Evolutionary conservation across 2,113 vertebrate genomes (phyloP), one percentile per base, ranked within the genome.

Genomic region (Helogale parvula): DNA sequence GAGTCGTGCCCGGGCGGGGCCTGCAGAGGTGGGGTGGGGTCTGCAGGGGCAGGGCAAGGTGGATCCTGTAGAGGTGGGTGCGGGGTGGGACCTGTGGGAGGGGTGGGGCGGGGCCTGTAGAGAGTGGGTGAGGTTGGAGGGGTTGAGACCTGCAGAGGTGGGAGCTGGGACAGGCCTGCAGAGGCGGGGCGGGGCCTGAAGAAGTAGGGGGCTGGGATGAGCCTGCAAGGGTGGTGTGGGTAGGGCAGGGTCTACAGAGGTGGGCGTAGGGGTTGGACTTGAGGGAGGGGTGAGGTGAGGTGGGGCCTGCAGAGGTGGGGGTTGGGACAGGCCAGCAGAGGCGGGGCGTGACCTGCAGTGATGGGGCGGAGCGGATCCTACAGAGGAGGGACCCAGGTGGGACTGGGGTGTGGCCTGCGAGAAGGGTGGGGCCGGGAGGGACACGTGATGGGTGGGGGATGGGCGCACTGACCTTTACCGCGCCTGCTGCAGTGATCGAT

Each of bases 1-100:
- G 99, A 99, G 97, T 99, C 99, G 90, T 99, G 99, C 99, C 99
- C 99, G 57, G 99, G 99, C 41, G 99, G 99, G 97, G 98, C 98
- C 19, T 99, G 99, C 97, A 98, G 99, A 99, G 99, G 99, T 99
- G 98, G 16, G 50, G 27, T 4, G 52, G 52, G 33, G 68, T 29
- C 54, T 19, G 65, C 29, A 1, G 13, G 29, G 13, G 35, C 0
- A 3, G 54, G 45, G 27, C 2, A 2, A 5, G 38, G 25, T 11
- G 31, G 35, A 85, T 13, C 10, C 60, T 8, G 60, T 1, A 0
- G 25, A 10, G 57, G 45, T 4, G 14, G n/a, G 60, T 2, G 27
- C 1, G 19, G 63, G 38, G 29, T 2, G 11, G 16, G 47, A 60
- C 65, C 15, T 99, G 99, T 95, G 16, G 52, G 14, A 98, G 98